Base-by-base conservation (phyloP, 92 coral and sea anemone genomes). In the Anthopleura xanthogrammica region DNA sequence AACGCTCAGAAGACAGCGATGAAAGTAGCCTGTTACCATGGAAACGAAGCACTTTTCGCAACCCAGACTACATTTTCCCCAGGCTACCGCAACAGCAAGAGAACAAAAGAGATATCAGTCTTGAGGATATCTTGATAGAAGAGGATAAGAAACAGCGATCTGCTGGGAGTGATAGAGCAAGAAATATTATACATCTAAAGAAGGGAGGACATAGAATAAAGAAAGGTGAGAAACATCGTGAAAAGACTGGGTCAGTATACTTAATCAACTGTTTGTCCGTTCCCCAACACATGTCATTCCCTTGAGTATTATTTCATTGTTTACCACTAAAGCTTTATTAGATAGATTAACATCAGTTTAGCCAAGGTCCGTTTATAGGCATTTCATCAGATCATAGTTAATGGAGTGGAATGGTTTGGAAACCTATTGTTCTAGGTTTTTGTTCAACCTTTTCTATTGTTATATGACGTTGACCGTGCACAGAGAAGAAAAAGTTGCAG, bases 41-140 rank as follows among this genome's bases (percentile, higher is more conserved):
- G 88, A 85, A 85, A 56, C 29, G 88, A n/a, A 84, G 64, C 65
- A 60, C 82, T 4, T 40, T 77, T 16, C 48, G 76, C 16, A 74
- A 84, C 48, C 81, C 75, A 41, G 64, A 60, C 60, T 65, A 36
- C 11, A 40, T 57, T 40, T 43, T 29, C 73, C 82, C 71, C 73
- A 65, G 41, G 39, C 84, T 77, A 10, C 48, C 52, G 42, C 84
- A 12, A 20, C 84, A 11, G 16, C 58, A 81, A 42, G 84, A 90
- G 78, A 86, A 87, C 40, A 90, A 87, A 50, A 62, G 93, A 70
- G 93, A 90, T 60, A 83, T 90, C 19, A 85, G 90, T 60, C 85
- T 87, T 41, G 91, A 90, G 65, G 93, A 90, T 72, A 83, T 90
- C 13, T 71, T 87, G 36, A 80, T 29, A 16, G 89, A 87, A 39